These are phyloP conservation scores for Loriculus beryllinus DNA, from an alignment of 2,797 vertebrate genomes.

Conservation along the genomic window DNA sequence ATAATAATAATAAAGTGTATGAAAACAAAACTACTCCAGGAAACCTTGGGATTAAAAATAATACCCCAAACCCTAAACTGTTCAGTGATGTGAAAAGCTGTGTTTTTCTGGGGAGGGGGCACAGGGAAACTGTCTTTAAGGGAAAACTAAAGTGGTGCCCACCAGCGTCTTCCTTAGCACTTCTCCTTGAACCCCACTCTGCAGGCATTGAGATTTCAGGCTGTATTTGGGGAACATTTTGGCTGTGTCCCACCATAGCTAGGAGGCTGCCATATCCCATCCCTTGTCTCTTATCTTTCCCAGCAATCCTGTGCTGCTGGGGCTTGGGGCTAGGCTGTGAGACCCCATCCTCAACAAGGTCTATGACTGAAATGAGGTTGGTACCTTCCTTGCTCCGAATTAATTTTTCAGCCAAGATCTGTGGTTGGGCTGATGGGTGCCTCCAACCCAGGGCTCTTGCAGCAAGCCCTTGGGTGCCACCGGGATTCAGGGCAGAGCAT, in stretches of 20 bases:
- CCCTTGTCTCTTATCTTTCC: neutral
- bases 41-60: constrained; percentile 53
- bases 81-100: constrained; percentile 72
- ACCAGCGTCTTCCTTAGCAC: accelerated
- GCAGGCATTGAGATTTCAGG: neutral
- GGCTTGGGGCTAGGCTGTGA: neutral
- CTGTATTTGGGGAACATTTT: neutral
- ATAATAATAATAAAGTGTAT: constrained; percentile 58
- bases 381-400: accelerated
- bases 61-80: neutral
- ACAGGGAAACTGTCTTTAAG: neutral
- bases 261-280: accelerated
- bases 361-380: accelerated
- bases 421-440: neutral
- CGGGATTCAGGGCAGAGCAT: accelerated
- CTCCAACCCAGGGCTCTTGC: neutral
- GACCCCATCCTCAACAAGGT: neutral
- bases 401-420: accelerated
- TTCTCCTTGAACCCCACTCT: neutral
- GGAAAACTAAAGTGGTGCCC: neutral
- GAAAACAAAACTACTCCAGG: constrained; percentile 61
- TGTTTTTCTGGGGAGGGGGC: neutral
- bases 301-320: accelerated
- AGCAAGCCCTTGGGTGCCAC: accelerated
- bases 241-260: neutral